Evolutionary conservation across 1,140 invertebrate species (phyloP).

Genomic region (Drosophila neocordata): DNA sequence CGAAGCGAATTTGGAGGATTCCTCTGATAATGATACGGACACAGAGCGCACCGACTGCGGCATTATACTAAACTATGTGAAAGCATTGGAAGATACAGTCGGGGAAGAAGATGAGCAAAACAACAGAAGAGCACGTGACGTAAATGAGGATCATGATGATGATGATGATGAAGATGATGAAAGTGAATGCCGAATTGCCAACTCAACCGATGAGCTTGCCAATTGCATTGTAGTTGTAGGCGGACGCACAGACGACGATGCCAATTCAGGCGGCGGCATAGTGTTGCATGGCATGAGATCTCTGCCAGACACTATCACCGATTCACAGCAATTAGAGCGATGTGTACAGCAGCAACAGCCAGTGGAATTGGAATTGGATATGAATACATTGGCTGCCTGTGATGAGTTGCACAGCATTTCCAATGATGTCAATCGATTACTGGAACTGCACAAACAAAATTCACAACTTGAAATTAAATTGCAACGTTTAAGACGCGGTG

Average conservation of each 20-base stretch:
- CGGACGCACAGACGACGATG: slow-evolving; percentile 69
- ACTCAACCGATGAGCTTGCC: slow-evolving; percentile 78
- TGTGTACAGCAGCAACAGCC: slow-evolving; percentile 7
- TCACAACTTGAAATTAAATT: slow-evolving; percentile 75
- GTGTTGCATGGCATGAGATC: slow-evolving; percentile 70
- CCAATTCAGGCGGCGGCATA: slow-evolving; percentile 57
- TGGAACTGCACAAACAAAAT: slow-evolving; percentile 75
- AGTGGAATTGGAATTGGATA: slow-evolving; percentile 17
- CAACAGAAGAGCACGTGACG: slow-evolving; percentile 26
- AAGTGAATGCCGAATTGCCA: slow-evolving; percentile 76
- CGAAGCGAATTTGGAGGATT: slow-evolving; percentile 84
- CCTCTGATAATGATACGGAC: slow-evolving; percentile 84
- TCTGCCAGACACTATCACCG: slow-evolving; percentile 43
- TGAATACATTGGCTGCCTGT: slow-evolving; percentile 63
- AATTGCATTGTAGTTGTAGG: slow-evolving; percentile 81
- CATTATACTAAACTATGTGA: slow-evolving; percentile 82
- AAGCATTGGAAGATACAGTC: slow-evolving; percentile 67
- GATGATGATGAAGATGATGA: slow-evolving; percentile 57
- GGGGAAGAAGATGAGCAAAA: slow-evolving; percentile 19
- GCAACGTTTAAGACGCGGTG: slow-evolving; percentile 71
- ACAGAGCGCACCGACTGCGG: slow-evolving; percentile 83
- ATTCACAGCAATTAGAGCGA: slow-evolving; percentile 64
- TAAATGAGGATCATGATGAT: slow-evolving; percentile 27
- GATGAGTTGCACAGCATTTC: slow-evolving; percentile 77
- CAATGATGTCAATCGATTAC: slow-evolving; percentile 77